phyloP scores from a whole-genome alignment of 2,113 vertebrate genomes.

The Chloropsis hardwickii region DNA sequence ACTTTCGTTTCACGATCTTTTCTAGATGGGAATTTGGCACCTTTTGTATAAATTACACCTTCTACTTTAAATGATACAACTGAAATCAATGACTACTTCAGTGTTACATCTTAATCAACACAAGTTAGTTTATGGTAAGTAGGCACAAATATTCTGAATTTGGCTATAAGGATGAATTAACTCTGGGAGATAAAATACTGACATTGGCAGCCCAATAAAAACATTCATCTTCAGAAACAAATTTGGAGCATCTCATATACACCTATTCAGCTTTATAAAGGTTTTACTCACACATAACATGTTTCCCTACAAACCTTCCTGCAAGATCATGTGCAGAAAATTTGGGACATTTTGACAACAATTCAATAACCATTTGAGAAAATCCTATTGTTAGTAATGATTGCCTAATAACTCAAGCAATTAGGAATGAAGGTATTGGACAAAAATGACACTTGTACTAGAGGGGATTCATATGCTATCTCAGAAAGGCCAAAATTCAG shows the following conservation, averaged over 20 bases:
- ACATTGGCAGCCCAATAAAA: neutral
- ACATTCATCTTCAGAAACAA: neutral
- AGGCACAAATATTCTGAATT: neutral
- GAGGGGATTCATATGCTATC: neutral
- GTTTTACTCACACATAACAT: neutral
- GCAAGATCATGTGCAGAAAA: neutral
- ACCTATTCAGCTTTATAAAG: neutral
- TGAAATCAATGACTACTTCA: neutral
- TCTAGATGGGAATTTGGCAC: neutral
- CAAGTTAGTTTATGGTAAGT: neutral
- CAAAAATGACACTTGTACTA: neutral
- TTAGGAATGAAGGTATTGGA: neutral
- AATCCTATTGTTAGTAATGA: neutral
- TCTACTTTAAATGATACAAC: neutral
- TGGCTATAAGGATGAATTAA: neutral
- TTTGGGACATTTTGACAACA: neutral
- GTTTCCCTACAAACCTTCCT: neutral
- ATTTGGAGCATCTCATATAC: neutral
- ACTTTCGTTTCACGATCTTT: neutral
- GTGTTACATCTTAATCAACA: neutral
- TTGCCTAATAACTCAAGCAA: neutral
- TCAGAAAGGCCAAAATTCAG: conserved; percentile 26
- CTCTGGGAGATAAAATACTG: neutral
- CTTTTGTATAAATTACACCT: neutral
- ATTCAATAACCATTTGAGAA: conserved; percentile 30